Evolutionary conservation across 2,888 invertebrate genomes (phyloP), one percentile per base, ranked within the genome.

Genomic region (Agrypnus murinus): DNA sequence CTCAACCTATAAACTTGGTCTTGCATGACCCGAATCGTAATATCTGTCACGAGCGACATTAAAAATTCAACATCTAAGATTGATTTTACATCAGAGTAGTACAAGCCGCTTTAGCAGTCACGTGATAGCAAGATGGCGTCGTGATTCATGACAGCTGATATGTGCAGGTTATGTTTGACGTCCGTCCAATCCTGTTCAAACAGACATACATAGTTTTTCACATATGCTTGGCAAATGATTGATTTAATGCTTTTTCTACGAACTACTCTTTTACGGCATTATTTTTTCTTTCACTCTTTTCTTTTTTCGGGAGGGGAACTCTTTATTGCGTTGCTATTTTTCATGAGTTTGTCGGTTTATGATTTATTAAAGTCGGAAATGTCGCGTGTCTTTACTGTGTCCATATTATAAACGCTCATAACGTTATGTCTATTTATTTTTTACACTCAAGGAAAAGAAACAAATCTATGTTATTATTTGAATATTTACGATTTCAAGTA

Each of bases 31-130:
- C 62, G 65, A 66, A 68, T 68, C 70, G 74, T 74, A 75, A 75
- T 75, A 75, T 75, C 73, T 75, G 72, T 75, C 75, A 77, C 75
- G 72, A 74, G 72, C 45, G 72, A 59, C 74, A 79, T 79, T 77
- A 79, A 79, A 79, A 78, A 79, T 79, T 77, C 77, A 79, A 72
- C 71, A 70, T 67, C 69, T 73, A 75, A 78, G 75, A 79, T 79
- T 79, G 78, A 79, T 79, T 79, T 79, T 79, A 78, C 78, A 79
- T 79, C 78, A 79, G 72, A 74, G 58, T 48, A 60, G 74, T 65
- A 63, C 73, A 65, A 58, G 63, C 62, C 48, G 58, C 25, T 25
- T n/a, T 34, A 60, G 25, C 5, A 25, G 64, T 70, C 76, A 73
- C 74, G 73, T 73, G 72, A 73, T 69, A 65, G 63, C 73, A 77